phyloP scores from a whole-genome alignment of 1,140 invertebrate species.

The Pseudomyrmex flavicornis region DNA sequence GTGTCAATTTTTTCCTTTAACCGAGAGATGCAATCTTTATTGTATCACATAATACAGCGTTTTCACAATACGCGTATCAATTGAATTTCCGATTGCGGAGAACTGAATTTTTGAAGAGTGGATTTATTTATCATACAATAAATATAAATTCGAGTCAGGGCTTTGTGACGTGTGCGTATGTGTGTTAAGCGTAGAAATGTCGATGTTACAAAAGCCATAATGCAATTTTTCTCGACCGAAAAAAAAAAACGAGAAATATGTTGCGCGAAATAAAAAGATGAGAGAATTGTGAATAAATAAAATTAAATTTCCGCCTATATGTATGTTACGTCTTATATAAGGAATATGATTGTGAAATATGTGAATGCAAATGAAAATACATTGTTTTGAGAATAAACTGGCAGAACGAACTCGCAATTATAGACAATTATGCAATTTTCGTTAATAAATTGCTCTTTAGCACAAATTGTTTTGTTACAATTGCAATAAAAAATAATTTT shows the following conservation, averaged over 20 bases:
- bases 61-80: too few relatives aligned
- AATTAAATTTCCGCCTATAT: slow-evolving; percentile 16
- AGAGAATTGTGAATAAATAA: slow-evolving; percentile 5
- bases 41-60: too few relatives aligned
- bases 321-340: neutral
- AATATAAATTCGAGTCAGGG: slow-evolving; percentile 27
- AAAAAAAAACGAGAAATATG: slow-evolving; percentile 15
- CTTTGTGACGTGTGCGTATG: neutral
- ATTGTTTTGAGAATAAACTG: slow-evolving; percentile 12
- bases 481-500: neutral
- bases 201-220: slow-evolving; percentile 32
- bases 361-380: slow-evolving; percentile 42
- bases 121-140: slow-evolving; percentile 15
- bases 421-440: slow-evolving; percentile 39
- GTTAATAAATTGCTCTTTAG: slow-evolving; percentile 2
- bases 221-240: neutral
- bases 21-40: too few relatives aligned
- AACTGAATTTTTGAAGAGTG: neutral
- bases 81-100: too few relatives aligned
- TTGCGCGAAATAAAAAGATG: too few relatives aligned
- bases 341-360: neutral
- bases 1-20: too few relatives aligned
- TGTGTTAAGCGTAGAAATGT: neutral
- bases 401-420: slow-evolving; percentile 2
- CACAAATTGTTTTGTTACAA: neutral